Conservation (phyloP, 2,888 invertebrate species). For the Bellardia bayeri region DNA sequence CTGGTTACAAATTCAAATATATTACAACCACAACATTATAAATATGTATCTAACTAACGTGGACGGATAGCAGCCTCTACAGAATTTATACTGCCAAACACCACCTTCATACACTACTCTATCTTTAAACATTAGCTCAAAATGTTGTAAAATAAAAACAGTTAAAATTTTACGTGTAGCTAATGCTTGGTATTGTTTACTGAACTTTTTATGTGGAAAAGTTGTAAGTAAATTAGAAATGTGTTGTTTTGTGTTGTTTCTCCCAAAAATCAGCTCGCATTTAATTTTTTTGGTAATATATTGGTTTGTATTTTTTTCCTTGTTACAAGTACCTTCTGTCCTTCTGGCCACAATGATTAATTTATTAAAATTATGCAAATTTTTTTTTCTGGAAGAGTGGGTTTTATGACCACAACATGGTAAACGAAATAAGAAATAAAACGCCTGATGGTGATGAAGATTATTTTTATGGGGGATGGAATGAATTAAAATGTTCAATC, state of each 20-base stretch:
- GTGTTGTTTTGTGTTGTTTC: background rate
- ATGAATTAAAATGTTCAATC: constrained; percentile 13
- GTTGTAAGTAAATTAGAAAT: constrained; percentile 52
- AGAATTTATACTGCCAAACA: constrained; percentile 4
- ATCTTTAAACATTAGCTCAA: background rate
- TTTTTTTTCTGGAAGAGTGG: constrained; percentile 75
- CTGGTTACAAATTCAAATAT: constrained; percentile 39
- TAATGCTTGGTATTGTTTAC: background rate
- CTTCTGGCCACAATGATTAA: constrained; percentile 79
- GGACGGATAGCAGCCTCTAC: background rate
- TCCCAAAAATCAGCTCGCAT: constrained; percentile 10
- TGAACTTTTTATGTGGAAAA: constrained; percentile 22
- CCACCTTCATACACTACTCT: background rate
- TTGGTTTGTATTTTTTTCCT: constrained; percentile 30
- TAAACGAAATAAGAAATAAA: constrained; percentile 4
- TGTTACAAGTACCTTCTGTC: constrained; percentile 78
- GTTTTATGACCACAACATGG: constrained; percentile 42
- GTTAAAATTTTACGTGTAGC: constrained; percentile 20
- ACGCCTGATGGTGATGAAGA: constrained; percentile 5
- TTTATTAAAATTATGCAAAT: constrained; percentile 84
- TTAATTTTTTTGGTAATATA: constrained; percentile 9
- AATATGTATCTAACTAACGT: constrained; percentile 9
- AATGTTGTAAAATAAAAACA: constrained; percentile 29
- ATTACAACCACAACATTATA: constrained; percentile 37
- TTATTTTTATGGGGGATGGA: too few relatives aligned